Base-by-base conservation (phyloP, 2,888 invertebrate species). In the Drosophila sordidula region DNA sequence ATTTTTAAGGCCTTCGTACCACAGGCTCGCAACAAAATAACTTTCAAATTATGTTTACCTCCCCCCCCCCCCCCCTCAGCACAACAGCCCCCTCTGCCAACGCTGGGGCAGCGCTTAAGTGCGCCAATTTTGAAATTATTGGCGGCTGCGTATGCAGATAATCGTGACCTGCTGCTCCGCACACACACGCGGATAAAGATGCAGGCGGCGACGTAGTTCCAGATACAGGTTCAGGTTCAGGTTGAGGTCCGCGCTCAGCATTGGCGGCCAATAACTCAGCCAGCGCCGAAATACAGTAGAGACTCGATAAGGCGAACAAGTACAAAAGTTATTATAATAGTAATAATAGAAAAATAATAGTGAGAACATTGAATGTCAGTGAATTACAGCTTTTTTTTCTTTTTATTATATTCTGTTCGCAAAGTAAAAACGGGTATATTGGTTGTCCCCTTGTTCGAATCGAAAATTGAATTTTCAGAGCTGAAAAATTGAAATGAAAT, bases 111-210 rank as follows among this genome's bases (percentile, higher is more conserved):
- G 46, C 63, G 72, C 55, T 84, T 87, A 91, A 90, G 87, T 90
- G 89, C 87, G 88, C 84, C 90, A 91, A 90, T 90, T 90, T 90
- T 79, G 80, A 89, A 89, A 90, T 90, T 89, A 87, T 89, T 85
- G 81, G 72, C 75, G 76, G 84, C 87, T 86, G 85, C 88, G 88
- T 86, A 86, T 86, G 85, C 84, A 84, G 91, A 90, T 90, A 91
- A 91, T 89, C 91, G 90, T 90, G 90, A 90, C 90, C 91, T 81
- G 88, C 61, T 80, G 81, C 82, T 34, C 34, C 34, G 42, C 18
- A 46, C 18, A 55, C 50, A 49, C 42, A 46, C 22, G 34, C 34
- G 44, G 54, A 51, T 46, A 39, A 50, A 58, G 22, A 6, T 44
- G 59, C 55, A 49, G 45, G 49, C 47, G 32, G n/a, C 44, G 45